These are phyloP conservation scores for Corythaeola cristata DNA, from an alignment of 2,113 vertebrate genomes.

Conservation along the genomic window DNA sequence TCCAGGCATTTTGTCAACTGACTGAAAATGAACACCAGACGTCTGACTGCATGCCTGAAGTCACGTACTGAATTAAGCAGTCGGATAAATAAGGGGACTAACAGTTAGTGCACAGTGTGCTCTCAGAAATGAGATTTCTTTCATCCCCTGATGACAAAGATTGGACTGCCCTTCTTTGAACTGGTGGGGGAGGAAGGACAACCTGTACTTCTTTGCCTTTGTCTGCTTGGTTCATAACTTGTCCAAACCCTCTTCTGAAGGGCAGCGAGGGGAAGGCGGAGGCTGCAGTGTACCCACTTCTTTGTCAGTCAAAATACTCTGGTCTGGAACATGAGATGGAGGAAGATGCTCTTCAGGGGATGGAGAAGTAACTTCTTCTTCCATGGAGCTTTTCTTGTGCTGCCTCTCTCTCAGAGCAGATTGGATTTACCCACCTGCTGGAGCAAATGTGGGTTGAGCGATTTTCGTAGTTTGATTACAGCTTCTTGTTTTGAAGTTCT, in stretches of 20 bases:
- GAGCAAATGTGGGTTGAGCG: background rate
- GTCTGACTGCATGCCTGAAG: constrained; percentile 27
- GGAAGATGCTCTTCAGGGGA: background rate
- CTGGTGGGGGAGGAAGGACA: background rate
- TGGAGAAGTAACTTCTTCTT: background rate
- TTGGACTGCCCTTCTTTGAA: background rate
- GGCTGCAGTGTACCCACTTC: background rate
- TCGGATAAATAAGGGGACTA: constrained; percentile 11
- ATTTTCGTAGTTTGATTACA: constrained; percentile 4
- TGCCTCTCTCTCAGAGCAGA: background rate
- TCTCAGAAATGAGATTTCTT: constrained; percentile 17
- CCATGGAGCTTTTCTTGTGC: background rate
- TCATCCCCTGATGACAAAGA: background rate
- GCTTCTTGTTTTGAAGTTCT: background rate
- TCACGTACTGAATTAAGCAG: constrained; percentile 40
- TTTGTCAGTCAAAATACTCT: background rate
- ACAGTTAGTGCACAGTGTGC: background rate
- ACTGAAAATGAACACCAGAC: constrained; percentile 52
- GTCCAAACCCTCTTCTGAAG: background rate
- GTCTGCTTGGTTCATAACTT: background rate
- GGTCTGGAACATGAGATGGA: background rate
- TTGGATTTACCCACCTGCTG: background rate
- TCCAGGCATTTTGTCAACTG: constrained; percentile 57
- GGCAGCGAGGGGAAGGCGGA: background rate
- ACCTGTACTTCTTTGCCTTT: background rate